Evolutionary conservation across 2,888 invertebrate species (phyloP), one percentile per base, ranked within the genome.

Genomic region (Lampropteryx suffumata): DNA sequence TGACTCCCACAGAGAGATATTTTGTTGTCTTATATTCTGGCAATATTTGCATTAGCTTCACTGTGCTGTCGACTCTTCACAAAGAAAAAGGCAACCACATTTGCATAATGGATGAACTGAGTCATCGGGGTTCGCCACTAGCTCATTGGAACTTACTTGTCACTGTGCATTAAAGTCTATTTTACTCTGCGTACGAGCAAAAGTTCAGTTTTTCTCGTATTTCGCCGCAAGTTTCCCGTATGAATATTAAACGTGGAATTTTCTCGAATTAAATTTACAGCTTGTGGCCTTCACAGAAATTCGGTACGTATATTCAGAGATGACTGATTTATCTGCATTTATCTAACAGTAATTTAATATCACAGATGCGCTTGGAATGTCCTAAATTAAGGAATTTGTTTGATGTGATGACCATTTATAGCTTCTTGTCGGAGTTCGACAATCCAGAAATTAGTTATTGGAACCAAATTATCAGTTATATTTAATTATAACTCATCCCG

Each of bases 261-360:
- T 17, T 17, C 10, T 33, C 32, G 14, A 42, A 33, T 30, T 35
- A 11, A 47, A 34, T 17, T 10, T 21, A 10, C 28, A 28, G 33
- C 24, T 24, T 29, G 29, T 13, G 30, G n/a, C 44, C 40, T 50
- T 44, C 26, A 37, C 21, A 12, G 13, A 46, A 35, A 13, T 26
- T 32, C 14, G 14, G 14, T 14, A 8, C 13, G 17, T 21, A 41
- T 30, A 40, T 45, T 29, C 32, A 10, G 4, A 32, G 21, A 36
- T 41, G 26, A 40, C 12, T 41, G 32, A 51, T 51, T 36, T 46
- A 45, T 41, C 24, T 28, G 5, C 5, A 32, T 45, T 41, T 9
- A 36, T 33, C 14, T 35, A 27, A 34, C 40, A 44, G 17, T 27
- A 10, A 45, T 21, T 41, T 36, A n/a, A 27, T 29, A 13, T 10